Conservation (phyloP, 2,888 invertebrate species). For the Mamestra brassicae region DNA sequence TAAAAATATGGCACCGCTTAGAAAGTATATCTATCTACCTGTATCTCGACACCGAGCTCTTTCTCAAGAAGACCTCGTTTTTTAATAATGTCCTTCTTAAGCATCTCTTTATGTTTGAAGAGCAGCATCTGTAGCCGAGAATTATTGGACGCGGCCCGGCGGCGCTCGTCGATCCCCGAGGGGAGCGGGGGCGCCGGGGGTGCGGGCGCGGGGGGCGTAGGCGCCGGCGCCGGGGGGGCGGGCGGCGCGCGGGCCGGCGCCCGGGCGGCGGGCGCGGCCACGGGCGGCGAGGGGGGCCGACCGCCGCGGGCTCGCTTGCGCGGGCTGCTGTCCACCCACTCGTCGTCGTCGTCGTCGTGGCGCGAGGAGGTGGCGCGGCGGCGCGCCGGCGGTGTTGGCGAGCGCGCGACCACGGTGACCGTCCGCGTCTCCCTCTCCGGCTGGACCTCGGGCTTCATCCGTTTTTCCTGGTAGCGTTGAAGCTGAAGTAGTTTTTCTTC, state of each 20-base stretch:
- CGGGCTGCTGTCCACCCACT: slow-evolving; percentile 85
- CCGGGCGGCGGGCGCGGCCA: slow-evolving; percentile 71
- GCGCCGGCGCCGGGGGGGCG: slow-evolving; percentile 43
- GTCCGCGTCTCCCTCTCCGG: slow-evolving; percentile 81
- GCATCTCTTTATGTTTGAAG: slow-evolving; percentile 96
- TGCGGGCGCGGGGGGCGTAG: slow-evolving; percentile 62
- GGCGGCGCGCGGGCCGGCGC: slow-evolving; percentile 33
- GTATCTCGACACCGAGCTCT: slow-evolving; percentile 97
- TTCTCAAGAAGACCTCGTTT: slow-evolving; percentile 97
- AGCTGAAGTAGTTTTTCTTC: slow-evolving; percentile 97
- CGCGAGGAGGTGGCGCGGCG: slow-evolving; percentile 78
- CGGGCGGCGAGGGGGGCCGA: slow-evolving; percentile 71
- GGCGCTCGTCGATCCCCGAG: slow-evolving; percentile 85
- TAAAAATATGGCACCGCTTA: not conserved
- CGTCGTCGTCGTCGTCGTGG: slow-evolving; percentile 86
- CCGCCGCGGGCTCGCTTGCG: slow-evolving; percentile 76
- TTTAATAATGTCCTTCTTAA: slow-evolving; percentile 98
- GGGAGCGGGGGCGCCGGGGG: slow-evolving; percentile 68
- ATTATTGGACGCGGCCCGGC: slow-evolving; percentile 89
- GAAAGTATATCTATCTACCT: slow-evolving; percentile 85
- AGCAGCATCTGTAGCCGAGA: slow-evolving; percentile 94
- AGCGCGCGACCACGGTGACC: slow-evolving; percentile 68
- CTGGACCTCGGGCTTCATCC: slow-evolving; percentile 92
- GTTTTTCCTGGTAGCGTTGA: slow-evolving; percentile 96
- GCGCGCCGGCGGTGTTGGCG: slow-evolving; percentile 77